Base-by-base conservation (phyloP, 2,888 invertebrate genomes). In the Caenorhabditis panamensis region DNA sequence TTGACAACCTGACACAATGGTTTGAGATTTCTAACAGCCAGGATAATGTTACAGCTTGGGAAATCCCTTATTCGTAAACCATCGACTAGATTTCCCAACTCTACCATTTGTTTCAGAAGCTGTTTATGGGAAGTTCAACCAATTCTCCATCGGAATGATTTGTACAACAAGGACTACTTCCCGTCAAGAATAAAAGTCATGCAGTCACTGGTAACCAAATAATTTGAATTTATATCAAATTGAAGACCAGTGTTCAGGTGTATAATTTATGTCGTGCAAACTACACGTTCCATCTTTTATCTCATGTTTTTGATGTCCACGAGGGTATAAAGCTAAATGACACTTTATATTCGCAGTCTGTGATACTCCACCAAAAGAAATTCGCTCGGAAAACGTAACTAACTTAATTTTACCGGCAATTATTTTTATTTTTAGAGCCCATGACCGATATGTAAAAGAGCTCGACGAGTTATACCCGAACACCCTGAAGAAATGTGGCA, bases 121-220 rank as follows among this genome's bases (percentile, higher is more conserved):
- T 69, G 75, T 20, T 59, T 73, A n/a, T 86, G 86, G 86, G 86
- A 86, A 20, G 83, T 85, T 13, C 85, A 85, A 73, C 53, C 85
- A 13, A 84, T 86, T n/a, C 66, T 83, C 0, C 86, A 86, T 67
- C 49, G 77, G 1, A 79, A 78, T 41, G 84, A 80, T 66, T 79
- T 83, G 0, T 73, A 82, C 54, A 86, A 81, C 31, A 79, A 82
- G 2, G 86, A 86, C 16, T 76, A 73, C 54, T 78, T 86, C 22
- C 85, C 86, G 5, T 79, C 84, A 0, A 77, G 86, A 51, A 72
- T 82, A 18, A 68, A 80, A 59, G 86, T 84, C 18, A 85, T 85
- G 77, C 86, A 86, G 63, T 82, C 81, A 16, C 37, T 86, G 82
- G 75, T 64, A 22, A 24, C 2, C 24, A 11, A 4, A 2, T 4